Base-by-base conservation (phyloP, 2,888 invertebrate species). In the Pycnomerus fuliginosus region DNA sequence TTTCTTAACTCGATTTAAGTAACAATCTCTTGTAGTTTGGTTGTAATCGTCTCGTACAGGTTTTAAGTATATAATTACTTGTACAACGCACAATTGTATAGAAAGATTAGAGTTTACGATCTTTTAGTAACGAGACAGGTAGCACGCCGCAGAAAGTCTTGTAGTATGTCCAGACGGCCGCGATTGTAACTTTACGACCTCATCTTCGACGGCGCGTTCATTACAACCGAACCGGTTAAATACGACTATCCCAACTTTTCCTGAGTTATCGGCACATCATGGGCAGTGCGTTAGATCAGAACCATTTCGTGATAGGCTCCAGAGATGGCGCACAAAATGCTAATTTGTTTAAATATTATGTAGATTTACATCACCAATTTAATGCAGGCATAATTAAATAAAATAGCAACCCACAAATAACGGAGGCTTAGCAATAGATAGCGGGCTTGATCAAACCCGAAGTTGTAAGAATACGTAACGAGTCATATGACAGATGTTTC, bases 271-370 rank as follows among this genome's bases (percentile, higher is more conserved):
- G 12, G n/a, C 10, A 11, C 17, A 12, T 32, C 22, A 14, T 4
- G 3, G 32, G 23, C 20, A 23, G 23, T 12, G 13, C 11, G 17
- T 16, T 10, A 16, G 30, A 30, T 15, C 12, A 3, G 15, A 7
- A 13, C n/a, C n/a, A 31, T 15, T 38, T 38, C 16, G 16, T 8
- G 20, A 24, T 3, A 20, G 27, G 27, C 25, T 29, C 40, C 17
- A 30, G 16, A 45, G 45, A 40, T 45, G 45, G 45, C 40, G 45
- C 20, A 14, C 30, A n/a, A n/a, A n/a, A n/a, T n/a, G n/a, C n/a
- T n/a, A n/a, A n/a, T n/a, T n/a, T n/a, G n/a, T n/a, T n/a, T n/a
- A n/a, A n/a, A n/a, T n/a, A n/a, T n/a, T n/a, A n/a, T n/a, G n/a
- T n/a, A n/a, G n/a, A n/a, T n/a, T n/a, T n/a, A n/a, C n/a, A n/a